Percentiles rank a stretch among this genome's conserved stretches.
These are phyloP conservation scores for Ceratitis capitata DNA, from an alignment of 1,140 invertebrate genomes.

Conservation along the genomic window DNA sequence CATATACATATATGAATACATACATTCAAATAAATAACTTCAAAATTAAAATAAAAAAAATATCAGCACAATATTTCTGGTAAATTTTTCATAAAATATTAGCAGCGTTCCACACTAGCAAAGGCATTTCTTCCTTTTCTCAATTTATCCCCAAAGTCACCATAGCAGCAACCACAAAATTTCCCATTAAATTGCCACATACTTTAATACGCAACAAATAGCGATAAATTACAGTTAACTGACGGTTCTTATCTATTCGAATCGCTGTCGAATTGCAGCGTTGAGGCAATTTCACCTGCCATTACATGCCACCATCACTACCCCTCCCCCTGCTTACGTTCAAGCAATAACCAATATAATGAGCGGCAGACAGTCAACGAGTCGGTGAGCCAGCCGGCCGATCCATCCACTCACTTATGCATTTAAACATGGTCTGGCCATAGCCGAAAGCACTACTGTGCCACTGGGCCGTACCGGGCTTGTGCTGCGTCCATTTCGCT, in stretches of 20 bases:
- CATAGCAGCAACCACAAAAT: neutral
- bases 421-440: neutral
- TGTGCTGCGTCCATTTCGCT: neutral
- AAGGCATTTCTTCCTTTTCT: too few species aligned
- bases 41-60: too few species aligned
- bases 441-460: neutral
- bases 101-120: too few species aligned
- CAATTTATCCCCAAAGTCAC: too few species aligned
- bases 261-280: constrained; percentile 4
- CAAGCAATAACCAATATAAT: too few species aligned
- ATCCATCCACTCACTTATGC: neutral
- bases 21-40: too few species aligned
- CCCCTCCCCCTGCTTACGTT: neutral
- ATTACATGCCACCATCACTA: neutral
- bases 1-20: too few species aligned
- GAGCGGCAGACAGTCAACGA: neutral
- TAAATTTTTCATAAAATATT: too few species aligned
- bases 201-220: constrained; percentile 1
- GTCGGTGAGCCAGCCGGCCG: neutral
- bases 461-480: neutral
- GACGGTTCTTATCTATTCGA: neutral
- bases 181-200: neutral
- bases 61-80: too few species aligned
- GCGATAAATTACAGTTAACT: constrained; percentile 32
- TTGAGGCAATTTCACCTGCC: neutral